A percentile compares a stretch with the other conserved stretches of the same genome.
phyloP scores from a whole-genome alignment of 2,113 vertebrate species.

The Micromys minutus region DNA sequence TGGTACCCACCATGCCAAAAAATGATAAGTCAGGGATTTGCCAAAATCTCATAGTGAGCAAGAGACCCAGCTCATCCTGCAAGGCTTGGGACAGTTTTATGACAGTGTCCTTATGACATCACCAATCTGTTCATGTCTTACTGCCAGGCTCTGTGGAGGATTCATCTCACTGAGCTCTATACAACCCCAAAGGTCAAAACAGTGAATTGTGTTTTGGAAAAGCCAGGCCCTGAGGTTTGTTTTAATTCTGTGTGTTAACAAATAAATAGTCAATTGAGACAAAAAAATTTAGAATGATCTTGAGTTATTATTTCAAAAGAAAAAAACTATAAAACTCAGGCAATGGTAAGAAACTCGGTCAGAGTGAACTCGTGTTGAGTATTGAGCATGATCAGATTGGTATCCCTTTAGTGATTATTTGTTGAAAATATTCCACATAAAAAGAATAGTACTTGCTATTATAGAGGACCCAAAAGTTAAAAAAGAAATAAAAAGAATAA shows the following conservation, averaged over 20 bases:
- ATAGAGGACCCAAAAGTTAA: background rate
- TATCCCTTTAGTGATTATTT: constrained; percentile 37
- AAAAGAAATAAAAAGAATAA: background rate
- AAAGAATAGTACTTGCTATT: background rate
- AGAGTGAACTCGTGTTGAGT: background rate
- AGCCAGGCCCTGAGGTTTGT: background rate
- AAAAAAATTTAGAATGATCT: constrained; percentile 29
- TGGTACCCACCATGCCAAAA: background rate
- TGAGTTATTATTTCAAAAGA: constrained; percentile 26
- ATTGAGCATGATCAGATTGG: background rate
- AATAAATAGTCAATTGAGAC: background rate
- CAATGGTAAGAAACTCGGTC: background rate
- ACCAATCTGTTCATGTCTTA: background rate
- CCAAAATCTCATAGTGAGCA: constrained; percentile 40
- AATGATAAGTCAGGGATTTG: constrained; percentile 6
- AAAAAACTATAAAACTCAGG: constrained; percentile 39
- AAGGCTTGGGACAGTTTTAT: background rate
- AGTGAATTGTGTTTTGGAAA: background rate
- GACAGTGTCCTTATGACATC: background rate
- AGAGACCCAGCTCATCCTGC: background rate
- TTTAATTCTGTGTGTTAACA: background rate
- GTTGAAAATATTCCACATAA: background rate
- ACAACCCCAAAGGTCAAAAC: background rate
- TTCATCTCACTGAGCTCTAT: background rate
- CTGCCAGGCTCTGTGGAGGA: background rate